Evolutionary conservation across 2,797 vertebrate species (phyloP).

Genomic region (Myripristis murdjan): DNA sequence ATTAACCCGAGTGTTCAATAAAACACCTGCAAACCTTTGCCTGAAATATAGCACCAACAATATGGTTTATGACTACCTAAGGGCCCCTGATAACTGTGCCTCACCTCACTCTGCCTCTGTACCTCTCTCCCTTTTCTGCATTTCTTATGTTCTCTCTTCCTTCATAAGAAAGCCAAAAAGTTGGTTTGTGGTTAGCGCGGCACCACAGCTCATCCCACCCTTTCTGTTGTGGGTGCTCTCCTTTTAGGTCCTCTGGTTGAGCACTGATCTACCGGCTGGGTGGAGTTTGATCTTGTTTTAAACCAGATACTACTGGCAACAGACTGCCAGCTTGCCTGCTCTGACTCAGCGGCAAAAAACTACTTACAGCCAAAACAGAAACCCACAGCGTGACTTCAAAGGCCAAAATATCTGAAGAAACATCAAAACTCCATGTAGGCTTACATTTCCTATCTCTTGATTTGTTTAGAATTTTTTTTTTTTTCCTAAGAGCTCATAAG

Average conservation of each 20-base stretch:
- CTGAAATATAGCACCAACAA: slow-evolving; percentile 33
- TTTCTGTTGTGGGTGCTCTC: slow-evolving; percentile 10
- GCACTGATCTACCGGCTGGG: too few species aligned
- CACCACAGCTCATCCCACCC: slow-evolving; percentile 9
- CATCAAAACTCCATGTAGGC: too few species aligned
- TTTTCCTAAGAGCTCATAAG: too few species aligned
- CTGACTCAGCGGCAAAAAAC: too few species aligned
- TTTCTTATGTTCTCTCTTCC: not conserved
- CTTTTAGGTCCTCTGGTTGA: not conserved
- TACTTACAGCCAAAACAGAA: too few species aligned
- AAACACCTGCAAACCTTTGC: slow-evolving; percentile 53
- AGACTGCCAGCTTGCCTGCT: too few species aligned
- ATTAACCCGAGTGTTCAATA: slow-evolving; percentile 54
- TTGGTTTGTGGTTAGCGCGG: slow-evolving; percentile 19
- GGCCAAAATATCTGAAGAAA: too few species aligned
- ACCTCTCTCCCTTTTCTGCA: not conserved
- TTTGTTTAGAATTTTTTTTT: too few species aligned
- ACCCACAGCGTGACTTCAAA: too few species aligned
- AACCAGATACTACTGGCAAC: too few species aligned
- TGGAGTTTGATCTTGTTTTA: too few species aligned
- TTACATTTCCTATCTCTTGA: too few species aligned
- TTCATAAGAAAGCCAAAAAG: slow-evolving; percentile 4
- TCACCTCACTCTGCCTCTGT: slow-evolving; percentile 18
- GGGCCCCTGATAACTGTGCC: slow-evolving; percentile 35
- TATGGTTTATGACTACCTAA: slow-evolving; percentile 46